A percentile compares a stretch with the other conserved stretches of the same genome.
These are phyloP conservation scores for Drusus annulatus DNA, from an alignment of 1,140 invertebrate genomes.

Conservation along the genomic window DNA sequence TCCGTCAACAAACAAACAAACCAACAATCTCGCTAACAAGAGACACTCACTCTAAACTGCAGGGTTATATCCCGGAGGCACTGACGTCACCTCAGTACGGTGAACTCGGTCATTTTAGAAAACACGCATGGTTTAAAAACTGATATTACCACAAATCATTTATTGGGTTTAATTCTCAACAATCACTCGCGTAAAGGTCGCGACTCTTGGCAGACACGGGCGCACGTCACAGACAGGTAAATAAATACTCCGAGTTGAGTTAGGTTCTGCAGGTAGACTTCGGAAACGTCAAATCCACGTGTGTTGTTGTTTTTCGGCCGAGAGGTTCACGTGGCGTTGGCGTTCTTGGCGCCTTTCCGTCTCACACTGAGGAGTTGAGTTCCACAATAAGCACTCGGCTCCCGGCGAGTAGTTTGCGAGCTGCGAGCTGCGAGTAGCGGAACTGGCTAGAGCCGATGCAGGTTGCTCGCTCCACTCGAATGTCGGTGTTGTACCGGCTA, in stretches of 20 bases:
- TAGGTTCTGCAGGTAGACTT: not conserved
- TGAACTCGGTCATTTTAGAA: slow-evolving; percentile 43
- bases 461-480: too few species aligned
- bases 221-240: not conserved
- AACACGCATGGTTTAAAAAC: slow-evolving; percentile 1
- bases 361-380: slow-evolving; percentile 61
- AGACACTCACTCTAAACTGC: slow-evolving; percentile 4
- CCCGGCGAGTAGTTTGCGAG: too few species aligned
- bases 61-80: not conserved
- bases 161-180: not conserved
- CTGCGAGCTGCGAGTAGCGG: not conserved
- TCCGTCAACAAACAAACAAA: slow-evolving; percentile 55
- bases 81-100: slow-evolving; percentile 38
- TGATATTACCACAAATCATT: slow-evolving; percentile 21
- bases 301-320: slow-evolving; percentile 8
- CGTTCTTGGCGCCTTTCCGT: slow-evolving; percentile 64
- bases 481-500: too few species aligned
- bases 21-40: slow-evolving; percentile 6
- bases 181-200: not conserved
- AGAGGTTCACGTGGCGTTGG: slow-evolving; percentile 51
- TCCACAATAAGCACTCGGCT: too few species aligned
- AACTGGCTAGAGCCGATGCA: too few species aligned
- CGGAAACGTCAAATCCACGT: slow-evolving; percentile 37
- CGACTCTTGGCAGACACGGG: not conserved
- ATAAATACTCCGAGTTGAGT: not conserved